These are phyloP conservation scores for Lasiurus borealis DNA, from an alignment of 2,113 vertebrate genomes.

Conservation along the genomic window DNA sequence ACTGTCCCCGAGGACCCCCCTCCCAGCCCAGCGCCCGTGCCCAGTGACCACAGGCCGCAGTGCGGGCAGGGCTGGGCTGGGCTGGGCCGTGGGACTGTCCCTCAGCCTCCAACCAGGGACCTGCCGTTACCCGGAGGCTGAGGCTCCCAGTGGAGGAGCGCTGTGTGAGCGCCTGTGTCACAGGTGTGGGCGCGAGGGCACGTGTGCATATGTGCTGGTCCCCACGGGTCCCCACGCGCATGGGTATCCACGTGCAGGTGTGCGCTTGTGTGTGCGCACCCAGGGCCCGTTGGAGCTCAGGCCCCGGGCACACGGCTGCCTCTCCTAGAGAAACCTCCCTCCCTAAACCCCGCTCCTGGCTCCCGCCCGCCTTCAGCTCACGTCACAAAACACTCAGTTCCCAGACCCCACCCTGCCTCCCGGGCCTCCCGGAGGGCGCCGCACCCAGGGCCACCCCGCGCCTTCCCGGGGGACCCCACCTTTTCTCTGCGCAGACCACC, in stretches of 20 bases:
- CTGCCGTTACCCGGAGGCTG: rapidly evolving
- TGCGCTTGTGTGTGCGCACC: background rate
- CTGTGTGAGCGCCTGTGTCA: background rate
- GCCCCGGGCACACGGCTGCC: background rate
- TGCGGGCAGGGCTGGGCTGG: background rate
- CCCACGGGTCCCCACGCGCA: too few relatives aligned
- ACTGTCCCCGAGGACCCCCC: background rate
- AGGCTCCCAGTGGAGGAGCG: background rate
- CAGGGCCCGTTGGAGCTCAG: background rate
- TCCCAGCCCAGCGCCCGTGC: background rate
- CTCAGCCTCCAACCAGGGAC: background rate
- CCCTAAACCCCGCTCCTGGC: background rate
- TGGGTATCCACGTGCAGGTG: background rate
- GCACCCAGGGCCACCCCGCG: too few relatives aligned
- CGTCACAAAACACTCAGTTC: background rate
- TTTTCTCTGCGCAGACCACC: background rate
- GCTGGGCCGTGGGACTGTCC: background rate
- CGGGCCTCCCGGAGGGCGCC: background rate
- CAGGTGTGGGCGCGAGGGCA: background rate
- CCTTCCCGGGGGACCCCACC: background rate
- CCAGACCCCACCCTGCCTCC: too few relatives aligned
- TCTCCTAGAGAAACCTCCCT: background rate
- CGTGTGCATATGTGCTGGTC: too few relatives aligned
- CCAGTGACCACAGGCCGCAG: background rate
- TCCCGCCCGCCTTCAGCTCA: background rate